Base-by-base conservation (phyloP, 2,888 invertebrate species). In the Pyrocoelia pectoralis region DNA sequence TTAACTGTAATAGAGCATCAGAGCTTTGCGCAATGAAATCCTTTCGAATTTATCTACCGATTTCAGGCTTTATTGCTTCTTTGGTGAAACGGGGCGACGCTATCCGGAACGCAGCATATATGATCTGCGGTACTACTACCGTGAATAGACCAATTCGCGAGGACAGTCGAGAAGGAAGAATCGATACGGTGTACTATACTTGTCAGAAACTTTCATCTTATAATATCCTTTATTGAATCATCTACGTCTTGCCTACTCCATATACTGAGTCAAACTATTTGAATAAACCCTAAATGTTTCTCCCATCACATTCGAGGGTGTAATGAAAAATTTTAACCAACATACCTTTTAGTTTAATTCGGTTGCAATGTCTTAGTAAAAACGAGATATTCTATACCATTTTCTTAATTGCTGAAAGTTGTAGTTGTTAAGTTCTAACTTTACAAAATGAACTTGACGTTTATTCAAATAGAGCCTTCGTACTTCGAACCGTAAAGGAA, bases 31-130 rank as follows among this genome's bases (percentile, higher is more conserved):
- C 76, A 75, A 74, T 76, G 73, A 77, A 76, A 77, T 77, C 76
- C 76, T 76, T 77, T 74, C 75, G 75, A 77, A 79, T 79, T 79
- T 78, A 79, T 79, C 77, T 77, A 73, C 74, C 76, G 76, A 76
- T 76, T 78, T 76, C 75, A 76, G 75, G 73, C 75, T 78, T 78
- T 77, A 77, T 77, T 76, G 75, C 76, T 73, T 75, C 75, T 75
- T 75, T 72, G 70, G 61, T 67, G 70, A 69, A 70, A 67, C 70
- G 64, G 66, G 70, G 66, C 66, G 64, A 55, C 56, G 58, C 56
- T 65, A 65, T 64, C 64, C 68, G 65, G 55, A 65, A 65, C 56
- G 56, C 59, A 54, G 61, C 65, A 67, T 66, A 56, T 70, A 67
- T 62, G 68, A 66, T 66, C 67, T 63, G 67, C 63, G 66, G 67